Evolutionary conservation across 2,113 vertebrate genomes (phyloP).

Genomic region (Alces alces): DNA sequence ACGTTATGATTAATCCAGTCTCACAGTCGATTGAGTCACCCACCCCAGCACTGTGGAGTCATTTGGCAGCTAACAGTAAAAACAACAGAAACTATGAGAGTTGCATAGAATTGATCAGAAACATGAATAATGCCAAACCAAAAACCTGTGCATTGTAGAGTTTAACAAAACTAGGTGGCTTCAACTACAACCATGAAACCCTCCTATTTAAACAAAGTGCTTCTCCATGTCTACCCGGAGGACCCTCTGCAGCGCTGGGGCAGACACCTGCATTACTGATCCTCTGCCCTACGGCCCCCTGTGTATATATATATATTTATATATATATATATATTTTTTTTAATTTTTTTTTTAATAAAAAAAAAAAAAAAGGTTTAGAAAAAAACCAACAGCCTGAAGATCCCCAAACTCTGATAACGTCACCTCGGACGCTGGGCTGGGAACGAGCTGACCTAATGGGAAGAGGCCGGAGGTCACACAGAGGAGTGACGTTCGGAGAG

Average conservation of each 20-base stretch:
- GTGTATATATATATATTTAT: not conserved
- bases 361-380: constrained; percentile 75
- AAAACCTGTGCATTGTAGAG: constrained; percentile 69
- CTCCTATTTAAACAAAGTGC: constrained; percentile 75
- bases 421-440: constrained; percentile 75
- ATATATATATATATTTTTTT: not conserved
- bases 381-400: constrained; percentile 62
- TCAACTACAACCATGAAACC: constrained; percentile 71
- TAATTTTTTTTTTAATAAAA: too few relatives aligned
- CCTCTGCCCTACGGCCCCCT: not conserved
- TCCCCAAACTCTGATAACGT: constrained; percentile 61
- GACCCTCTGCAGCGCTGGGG: constrained; percentile 75
- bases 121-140: constrained; percentile 56
- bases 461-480: constrained; percentile 76
- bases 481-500: constrained; percentile 80
- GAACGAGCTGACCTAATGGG: constrained; percentile 83
- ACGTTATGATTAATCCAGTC: constrained; percentile 60
- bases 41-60: constrained; percentile 51
- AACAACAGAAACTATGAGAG: constrained; percentile 62
- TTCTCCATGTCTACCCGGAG: constrained; percentile 71
- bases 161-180: constrained; percentile 69
- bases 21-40: constrained; percentile 54
- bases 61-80: constrained; percentile 78
- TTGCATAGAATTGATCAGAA: constrained; percentile 85
- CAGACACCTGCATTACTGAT: constrained; percentile 53